Percentiles rank a stretch among this genome's conserved stretches.
Evolutionary conservation across 2,797 vertebrate genomes (phyloP).

Genomic region (Leuciscus waleckii): DNA sequence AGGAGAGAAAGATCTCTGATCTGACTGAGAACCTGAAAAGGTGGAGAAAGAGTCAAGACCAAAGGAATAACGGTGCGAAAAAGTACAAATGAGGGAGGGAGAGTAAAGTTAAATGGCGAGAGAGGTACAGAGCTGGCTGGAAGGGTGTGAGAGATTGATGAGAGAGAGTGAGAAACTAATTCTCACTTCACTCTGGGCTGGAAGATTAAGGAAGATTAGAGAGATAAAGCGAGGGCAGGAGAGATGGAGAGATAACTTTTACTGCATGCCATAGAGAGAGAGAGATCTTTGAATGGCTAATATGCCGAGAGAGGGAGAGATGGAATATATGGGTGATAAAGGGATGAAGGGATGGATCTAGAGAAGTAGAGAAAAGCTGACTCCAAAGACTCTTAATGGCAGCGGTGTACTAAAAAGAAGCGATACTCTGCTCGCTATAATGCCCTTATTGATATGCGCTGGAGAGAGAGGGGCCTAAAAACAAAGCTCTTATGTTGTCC

Average conservation of each 20-base stretch:
- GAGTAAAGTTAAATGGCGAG: slow-evolving; percentile 45
- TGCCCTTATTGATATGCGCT: slow-evolving; percentile 41
- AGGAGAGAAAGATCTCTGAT: slow-evolving; percentile 22
- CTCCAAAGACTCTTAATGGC: slow-evolving; percentile 68
- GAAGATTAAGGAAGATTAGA: slow-evolving; percentile 85
- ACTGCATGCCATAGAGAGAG: slow-evolving; percentile 60
- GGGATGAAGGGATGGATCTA: slow-evolving; percentile 55
- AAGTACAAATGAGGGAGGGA: slow-evolving; percentile 70
- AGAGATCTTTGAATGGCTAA: slow-evolving; percentile 68
- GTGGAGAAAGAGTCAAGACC: slow-evolving; percentile 38
- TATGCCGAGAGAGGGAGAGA: slow-evolving; percentile 68
- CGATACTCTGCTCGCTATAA: slow-evolving; percentile 29
- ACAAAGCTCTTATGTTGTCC: slow-evolving; percentile 33
- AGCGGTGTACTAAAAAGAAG: slow-evolving; percentile 59
- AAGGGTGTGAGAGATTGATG: slow-evolving; percentile 79
- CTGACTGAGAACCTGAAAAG: slow-evolving; percentile 14
- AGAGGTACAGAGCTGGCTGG: slow-evolving; percentile 13
- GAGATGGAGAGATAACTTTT: slow-evolving; percentile 69
- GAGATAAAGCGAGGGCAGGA: slow-evolving; percentile 66
- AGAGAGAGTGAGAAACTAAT: slow-evolving; percentile 82
- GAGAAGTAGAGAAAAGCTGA: slow-evolving; percentile 68
- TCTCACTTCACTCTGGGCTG: slow-evolving; percentile 83
- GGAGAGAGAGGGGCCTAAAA: slow-evolving; percentile 30
- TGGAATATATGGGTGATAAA: slow-evolving; percentile 61
- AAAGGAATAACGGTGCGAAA: slow-evolving; percentile 65